Conservation (phyloP, 2,888 invertebrate genomes). For the Yponomeuta sedellus region DNA sequence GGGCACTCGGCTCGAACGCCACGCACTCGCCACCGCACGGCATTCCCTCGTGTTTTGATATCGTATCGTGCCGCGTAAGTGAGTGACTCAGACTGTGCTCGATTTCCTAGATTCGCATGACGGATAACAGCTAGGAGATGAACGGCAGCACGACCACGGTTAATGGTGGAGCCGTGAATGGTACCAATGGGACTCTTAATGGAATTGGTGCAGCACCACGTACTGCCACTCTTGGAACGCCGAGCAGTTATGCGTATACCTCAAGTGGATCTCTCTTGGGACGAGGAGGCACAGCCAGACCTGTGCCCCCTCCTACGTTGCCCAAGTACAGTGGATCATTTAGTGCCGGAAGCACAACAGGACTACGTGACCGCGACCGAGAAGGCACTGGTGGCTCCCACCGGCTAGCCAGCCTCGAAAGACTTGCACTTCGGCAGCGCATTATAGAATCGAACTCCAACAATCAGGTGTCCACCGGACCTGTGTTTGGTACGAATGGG, state of each 20-base stretch:
- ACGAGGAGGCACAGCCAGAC: conserved; percentile 79
- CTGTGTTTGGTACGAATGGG: conserved; percentile 49
- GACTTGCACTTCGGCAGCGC: conserved; percentile 87
- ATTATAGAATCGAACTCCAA: conserved; percentile 82
- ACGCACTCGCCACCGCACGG: conserved; percentile 31
- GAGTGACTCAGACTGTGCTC: conserved; percentile 62
- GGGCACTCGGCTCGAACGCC: conserved; percentile 71
- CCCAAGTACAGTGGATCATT: conserved; percentile 88
- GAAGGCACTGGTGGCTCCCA: conserved; percentile 86
- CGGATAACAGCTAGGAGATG: conserved; percentile 61
- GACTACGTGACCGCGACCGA: conserved; percentile 78
- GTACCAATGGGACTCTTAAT: conserved; percentile 61
- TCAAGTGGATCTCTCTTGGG: conserved; percentile 79
- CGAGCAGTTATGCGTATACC: conserved; percentile 79
- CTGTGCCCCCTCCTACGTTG: conserved; percentile 86
- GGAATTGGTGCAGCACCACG: conserved; percentile 67
- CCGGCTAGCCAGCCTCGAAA: conserved; percentile 87
- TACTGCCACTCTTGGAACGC: conserved; percentile 69
- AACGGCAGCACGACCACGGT: conserved; percentile 75
- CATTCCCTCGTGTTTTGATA: conserved; percentile 51
- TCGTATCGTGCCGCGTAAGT: conserved; percentile 54
- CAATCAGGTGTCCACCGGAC: conserved; percentile 57
- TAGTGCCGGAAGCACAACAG: conserved; percentile 82
- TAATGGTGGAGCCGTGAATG: conserved; percentile 69
- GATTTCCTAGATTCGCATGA: conserved; percentile 46